Evolutionary conservation across 2,113 vertebrate genomes (phyloP), one percentile per base, ranked within the genome.

Genomic region (Thomomys bottae): DNA sequence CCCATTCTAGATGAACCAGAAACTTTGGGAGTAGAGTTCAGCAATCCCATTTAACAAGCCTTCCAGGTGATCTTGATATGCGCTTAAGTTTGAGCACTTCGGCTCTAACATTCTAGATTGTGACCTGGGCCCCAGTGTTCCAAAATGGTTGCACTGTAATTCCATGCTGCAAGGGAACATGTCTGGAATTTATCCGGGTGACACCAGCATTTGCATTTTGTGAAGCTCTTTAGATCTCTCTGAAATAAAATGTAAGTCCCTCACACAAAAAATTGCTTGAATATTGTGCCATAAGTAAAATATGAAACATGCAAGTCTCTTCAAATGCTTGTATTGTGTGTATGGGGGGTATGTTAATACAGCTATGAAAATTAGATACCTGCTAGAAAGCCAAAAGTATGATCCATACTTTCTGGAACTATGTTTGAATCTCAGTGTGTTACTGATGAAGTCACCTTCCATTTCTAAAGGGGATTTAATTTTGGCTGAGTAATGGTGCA

Each of bases 361-460:
- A 93, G 49, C 30, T 72, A 36, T 84, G 59, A 94, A 28, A 94
- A 88, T 59, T 75, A 77, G 64, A 94, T 90, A 71, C 76, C 54
- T 82, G 38, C 1, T 71, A 72, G 67, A 92, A 23, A 92, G 20
- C 14, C 34, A 91, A 93, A 78, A 59, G 17, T 59, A 30, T n/a
- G 24, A 42, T 59, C 64, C 64, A n/a, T 42, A 32, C 94, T 95
- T 95, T 95, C 76, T 87, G 79, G 6, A 59, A 96, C 36, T 72
- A 28, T 36, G 42, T 57, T 80, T 95, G 83, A 88, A 93, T 95
- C 59, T 94, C 81, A 94, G 20, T 66, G 36, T 68, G 77, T 80
- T 78, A 7, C 5, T 95, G 89, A 90, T 95, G 92, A 96, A 95
- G 77, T 88, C 40, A 92, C 54, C 66, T 92, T 86, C n/a, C n/a